phyloP scores from a whole-genome alignment of 2,888 invertebrate genomes.

The Eledone cirrhosa region DNA sequence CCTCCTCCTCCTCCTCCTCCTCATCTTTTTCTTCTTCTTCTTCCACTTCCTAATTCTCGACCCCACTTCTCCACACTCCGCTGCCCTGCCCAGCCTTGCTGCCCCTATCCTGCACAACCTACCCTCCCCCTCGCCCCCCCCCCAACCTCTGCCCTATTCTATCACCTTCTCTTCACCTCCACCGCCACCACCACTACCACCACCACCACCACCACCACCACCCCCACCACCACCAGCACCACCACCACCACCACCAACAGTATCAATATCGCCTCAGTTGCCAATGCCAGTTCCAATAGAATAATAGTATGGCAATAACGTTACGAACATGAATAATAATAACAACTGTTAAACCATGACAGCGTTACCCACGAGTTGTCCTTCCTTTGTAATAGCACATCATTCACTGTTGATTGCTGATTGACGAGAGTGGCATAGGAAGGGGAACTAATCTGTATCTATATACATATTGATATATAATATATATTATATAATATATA shows the following conservation, averaged over 20 bases:
- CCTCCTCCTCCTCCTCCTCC: neutral
- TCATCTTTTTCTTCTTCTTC: neutral
- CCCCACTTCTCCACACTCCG: neutral
- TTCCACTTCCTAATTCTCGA: neutral
- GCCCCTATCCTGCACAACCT: neutral
- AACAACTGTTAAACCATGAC: no score
- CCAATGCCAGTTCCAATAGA: no score
- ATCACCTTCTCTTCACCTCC: neutral
- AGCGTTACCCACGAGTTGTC: no score
- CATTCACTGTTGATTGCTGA: no score
- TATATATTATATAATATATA: no score
- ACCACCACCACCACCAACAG: neutral
- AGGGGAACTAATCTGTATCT: no score
- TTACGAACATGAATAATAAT: no score
- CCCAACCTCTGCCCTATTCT: neutral
- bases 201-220: neutral
- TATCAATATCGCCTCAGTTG: no score
- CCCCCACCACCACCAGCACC: neutral
- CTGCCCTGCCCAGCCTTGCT: neutral
- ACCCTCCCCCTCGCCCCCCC: neutral
- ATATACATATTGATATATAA: no score
- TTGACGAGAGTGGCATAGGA: no score
- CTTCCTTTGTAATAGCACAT: no score
- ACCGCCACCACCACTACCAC: neutral
- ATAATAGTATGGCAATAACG: no score